Percentiles rank a stretch among this genome's conserved stretches.
phyloP scores from a whole-genome alignment of 53 echinoderm and acorn worm genomes.

The Mesocentrotus franciscanus region DNA sequence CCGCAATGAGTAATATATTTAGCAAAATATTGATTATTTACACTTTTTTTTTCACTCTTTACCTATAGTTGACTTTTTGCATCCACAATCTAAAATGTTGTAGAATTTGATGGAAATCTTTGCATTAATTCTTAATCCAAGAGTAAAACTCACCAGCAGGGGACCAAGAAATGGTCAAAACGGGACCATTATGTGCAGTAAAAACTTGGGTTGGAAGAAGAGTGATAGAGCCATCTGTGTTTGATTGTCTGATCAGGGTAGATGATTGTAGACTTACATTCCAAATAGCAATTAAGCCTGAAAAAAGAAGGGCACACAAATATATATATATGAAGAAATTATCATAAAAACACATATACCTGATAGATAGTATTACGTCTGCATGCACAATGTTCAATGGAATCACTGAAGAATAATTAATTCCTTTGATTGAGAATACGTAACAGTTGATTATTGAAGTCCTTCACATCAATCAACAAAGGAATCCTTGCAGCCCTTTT shows the following conservation, averaged over 20 bases:
- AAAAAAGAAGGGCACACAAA: background rate
- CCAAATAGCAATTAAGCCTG: constrained; percentile 1
- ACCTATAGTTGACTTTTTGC: too few species aligned
- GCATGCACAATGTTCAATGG: background rate
- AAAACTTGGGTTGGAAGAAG: constrained; percentile 4
- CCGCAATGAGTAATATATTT: too few species aligned
- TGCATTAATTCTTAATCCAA: background rate
- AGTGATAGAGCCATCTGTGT: background rate
- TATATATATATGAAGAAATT: too few species aligned
- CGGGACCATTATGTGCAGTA: background rate
- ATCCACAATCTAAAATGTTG: background rate
- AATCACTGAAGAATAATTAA: background rate
- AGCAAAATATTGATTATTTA: too few species aligned
- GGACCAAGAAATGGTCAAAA: background rate
- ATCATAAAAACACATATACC: too few species aligned
- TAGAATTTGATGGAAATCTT: background rate
- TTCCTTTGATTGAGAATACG: background rate
- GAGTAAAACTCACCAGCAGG: constrained; percentile 16
- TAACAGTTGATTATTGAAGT: background rate
- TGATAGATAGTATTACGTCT: too few species aligned
- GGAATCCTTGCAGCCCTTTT: too few species aligned
- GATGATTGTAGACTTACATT: background rate
- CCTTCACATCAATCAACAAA: too few species aligned
- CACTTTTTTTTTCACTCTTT: too few species aligned
- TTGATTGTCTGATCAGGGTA: background rate